phyloP scores from a whole-genome alignment of 2,113 vertebrate species.

The Jaculus jaculus region DNA sequence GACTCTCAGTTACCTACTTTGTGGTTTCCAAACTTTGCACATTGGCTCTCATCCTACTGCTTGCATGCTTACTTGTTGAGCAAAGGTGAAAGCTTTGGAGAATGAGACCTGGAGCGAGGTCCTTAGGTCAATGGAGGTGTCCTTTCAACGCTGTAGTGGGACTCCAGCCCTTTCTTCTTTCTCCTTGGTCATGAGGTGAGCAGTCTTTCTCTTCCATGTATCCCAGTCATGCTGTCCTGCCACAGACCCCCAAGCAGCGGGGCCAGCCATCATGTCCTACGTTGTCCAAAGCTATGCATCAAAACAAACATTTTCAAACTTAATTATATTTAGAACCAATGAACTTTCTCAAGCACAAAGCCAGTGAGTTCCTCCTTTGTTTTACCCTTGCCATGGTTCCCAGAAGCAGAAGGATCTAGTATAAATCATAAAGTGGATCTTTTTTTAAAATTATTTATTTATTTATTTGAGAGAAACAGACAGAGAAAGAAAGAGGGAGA shows the following conservation, averaged over 20 bases:
- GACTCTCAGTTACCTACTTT: neutral
- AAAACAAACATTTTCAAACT: neutral
- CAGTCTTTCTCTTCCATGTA: neutral
- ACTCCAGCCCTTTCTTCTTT: neutral
- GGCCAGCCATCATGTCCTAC: neutral
- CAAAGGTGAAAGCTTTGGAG: neutral
- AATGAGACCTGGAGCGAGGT: neutral
- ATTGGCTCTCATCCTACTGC: neutral
- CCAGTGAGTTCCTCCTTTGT: neutral
- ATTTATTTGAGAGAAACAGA: no score
- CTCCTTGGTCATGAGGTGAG: neutral
- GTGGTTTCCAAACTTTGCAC: neutral
- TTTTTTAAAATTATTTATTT: no score
- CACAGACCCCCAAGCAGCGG: neutral
- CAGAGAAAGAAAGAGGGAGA: no score
- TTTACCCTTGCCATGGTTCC: neutral
- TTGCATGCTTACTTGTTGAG: neutral
- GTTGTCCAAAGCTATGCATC: neutral
- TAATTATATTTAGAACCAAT: neutral
- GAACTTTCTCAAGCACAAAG: neutral
- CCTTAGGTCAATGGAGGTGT: neutral
- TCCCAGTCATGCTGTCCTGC: neutral
- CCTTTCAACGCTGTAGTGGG: no score
- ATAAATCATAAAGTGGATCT: neutral
- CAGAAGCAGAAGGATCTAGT: accelerated